A percentile compares a stretch with the other conserved stretches of the same genome.
phyloP scores from a whole-genome alignment of 2,113 vertebrate genomes.

The Centropristis striata region DNA sequence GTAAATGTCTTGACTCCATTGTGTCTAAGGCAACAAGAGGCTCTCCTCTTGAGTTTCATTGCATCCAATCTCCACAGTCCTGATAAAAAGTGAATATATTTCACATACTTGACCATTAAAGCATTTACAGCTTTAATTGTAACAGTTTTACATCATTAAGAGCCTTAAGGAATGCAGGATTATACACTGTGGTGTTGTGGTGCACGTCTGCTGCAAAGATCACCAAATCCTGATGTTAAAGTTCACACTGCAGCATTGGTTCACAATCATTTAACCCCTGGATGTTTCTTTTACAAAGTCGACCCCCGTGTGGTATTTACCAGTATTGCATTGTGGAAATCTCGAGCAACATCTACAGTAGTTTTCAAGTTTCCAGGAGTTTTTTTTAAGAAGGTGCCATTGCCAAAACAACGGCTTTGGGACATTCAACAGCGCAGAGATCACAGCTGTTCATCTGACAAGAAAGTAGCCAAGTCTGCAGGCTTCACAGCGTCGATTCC shows the following conservation, averaged over 20 bases:
- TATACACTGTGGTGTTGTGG: conserved; percentile 42
- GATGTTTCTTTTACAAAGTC: conserved; percentile 32
- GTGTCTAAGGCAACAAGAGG: conserved; percentile 58
- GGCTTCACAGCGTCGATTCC: conserved; percentile 39
- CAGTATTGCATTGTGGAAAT: conserved; percentile 72
- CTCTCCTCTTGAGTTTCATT: conserved; percentile 19
- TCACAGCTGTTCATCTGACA: conserved; percentile 36
- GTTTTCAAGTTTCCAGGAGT: conserved; percentile 82
- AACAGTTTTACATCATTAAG: conserved; percentile 61
- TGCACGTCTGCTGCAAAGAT: conserved; percentile 31
- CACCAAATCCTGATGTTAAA: conserved; percentile 28
- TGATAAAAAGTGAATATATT: conserved; percentile 38
- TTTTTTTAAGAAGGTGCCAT: conserved; percentile 60
- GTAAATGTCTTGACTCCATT: conserved; percentile 35
- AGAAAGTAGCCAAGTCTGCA: conserved; percentile 18
- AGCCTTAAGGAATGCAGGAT: conserved; percentile 46
- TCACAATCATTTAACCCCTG: conserved; percentile 2
- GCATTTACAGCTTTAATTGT: conserved; percentile 69
- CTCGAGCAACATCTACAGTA: conserved; percentile 44
- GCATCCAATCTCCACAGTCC: conserved; percentile 34
- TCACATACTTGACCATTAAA: conserved; percentile 68
- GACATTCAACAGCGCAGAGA: conserved; percentile 54
- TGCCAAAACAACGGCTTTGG: conserved; percentile 51
- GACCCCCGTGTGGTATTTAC: conserved; percentile 57
- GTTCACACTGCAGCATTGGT: conserved; percentile 21